Evolutionary conservation across 2,113 vertebrate genomes (phyloP).

Genomic region (Pedetes capensis): DNA sequence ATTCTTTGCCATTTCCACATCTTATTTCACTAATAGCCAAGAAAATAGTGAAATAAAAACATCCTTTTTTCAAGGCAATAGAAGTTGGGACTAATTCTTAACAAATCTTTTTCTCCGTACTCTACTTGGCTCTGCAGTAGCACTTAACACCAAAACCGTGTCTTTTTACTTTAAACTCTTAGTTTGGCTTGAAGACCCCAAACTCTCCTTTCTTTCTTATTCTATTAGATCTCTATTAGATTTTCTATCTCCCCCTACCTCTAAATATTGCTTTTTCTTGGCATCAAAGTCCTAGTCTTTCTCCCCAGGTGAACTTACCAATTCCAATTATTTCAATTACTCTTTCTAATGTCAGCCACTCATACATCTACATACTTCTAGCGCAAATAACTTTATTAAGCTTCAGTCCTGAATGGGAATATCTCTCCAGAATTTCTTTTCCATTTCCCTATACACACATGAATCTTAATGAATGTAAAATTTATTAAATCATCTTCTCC

Average conservation of each 20-base stretch:
- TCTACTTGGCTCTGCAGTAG: not conserved
- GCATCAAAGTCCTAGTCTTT: not conserved
- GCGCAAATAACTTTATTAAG: not conserved
- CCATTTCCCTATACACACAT: not conserved
- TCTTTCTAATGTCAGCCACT: not conserved
- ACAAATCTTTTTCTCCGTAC: not conserved
- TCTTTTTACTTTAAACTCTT: not conserved
- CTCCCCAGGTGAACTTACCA: not conserved
- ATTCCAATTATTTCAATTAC: not conserved
- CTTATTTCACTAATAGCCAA: not conserved
- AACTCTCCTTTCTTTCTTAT: not conserved
- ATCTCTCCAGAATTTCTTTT: not conserved
- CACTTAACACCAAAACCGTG: not conserved
- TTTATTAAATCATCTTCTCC: not conserved
- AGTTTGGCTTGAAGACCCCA: not conserved
- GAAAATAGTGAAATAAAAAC: no score
- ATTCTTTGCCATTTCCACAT: not conserved
- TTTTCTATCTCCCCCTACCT: not conserved
- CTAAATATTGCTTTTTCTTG: not conserved
- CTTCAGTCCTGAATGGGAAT: not conserved
- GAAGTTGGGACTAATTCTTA: not conserved
- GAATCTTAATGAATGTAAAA: not conserved
- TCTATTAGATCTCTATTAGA: not conserved
- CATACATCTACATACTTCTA: not conserved
- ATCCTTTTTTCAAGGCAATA: not conserved